Conservation (phyloP, 2,797 vertebrate species). For the Cephalopachus bancanus region DNA sequence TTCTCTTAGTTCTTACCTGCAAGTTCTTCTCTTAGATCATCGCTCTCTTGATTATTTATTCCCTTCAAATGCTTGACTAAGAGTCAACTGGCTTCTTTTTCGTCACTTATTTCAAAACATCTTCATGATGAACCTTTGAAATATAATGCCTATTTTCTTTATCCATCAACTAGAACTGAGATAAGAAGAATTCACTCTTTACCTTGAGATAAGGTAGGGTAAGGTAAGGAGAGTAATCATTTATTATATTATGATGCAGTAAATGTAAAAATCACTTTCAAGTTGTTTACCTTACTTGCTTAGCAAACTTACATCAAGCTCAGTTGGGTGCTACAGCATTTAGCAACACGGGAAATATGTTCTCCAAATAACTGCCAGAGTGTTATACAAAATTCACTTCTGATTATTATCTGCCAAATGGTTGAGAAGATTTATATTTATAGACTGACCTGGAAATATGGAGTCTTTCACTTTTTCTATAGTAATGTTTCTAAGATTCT, state of each 20-base stretch:
- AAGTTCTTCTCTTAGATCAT: neutral
- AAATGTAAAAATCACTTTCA: neutral
- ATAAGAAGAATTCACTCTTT: neutral
- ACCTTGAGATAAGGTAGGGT: neutral
- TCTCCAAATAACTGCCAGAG: neutral
- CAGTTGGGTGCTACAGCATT: neutral
- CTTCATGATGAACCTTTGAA: neutral
- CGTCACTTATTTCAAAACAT: neutral
- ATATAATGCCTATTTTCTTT: neutral
- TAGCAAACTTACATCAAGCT: neutral
- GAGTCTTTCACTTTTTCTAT: neutral
- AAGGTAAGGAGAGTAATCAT: rapidly evolving
- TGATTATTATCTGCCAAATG: neutral
- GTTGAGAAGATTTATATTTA: neutral
- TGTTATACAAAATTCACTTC: neutral
- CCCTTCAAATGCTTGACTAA: neutral
- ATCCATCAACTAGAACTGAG: neutral
- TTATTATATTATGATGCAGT: neutral
- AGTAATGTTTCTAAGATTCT: neutral
- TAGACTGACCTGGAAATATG: neutral
- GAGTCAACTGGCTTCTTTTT: neutral
- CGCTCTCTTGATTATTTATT: neutral
- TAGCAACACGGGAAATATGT: neutral
- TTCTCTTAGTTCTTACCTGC: neutral
- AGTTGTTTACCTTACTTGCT: neutral